Conservation (phyloP, 2,113 vertebrate species). For the Apodemus speciosus region DNA sequence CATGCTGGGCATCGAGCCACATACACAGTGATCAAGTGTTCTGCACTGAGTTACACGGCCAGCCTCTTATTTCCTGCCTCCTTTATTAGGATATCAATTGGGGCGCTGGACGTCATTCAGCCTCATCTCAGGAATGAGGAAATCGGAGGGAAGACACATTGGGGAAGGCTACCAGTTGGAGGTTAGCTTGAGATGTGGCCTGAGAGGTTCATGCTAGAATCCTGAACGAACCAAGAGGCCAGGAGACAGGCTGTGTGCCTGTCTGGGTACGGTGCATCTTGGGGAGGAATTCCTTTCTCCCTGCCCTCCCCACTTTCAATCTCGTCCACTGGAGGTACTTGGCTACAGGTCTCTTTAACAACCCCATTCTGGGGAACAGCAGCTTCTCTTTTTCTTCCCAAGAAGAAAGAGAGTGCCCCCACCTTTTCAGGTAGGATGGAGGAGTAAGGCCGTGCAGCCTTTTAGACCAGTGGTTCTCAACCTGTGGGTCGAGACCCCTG, state of each 20-base stretch:
- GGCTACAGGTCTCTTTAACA: not conserved
- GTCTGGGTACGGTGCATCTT: not conserved
- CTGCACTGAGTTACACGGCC: not conserved
- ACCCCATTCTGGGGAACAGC: not conserved
- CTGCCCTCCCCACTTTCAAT: not conserved
- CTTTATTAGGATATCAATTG: not conserved
- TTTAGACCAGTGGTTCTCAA: not conserved
- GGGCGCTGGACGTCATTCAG: not conserved
- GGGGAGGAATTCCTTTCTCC: too few species aligned
- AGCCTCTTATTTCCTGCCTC: not conserved
- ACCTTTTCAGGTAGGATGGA: not conserved
- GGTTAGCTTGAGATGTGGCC: not conserved
- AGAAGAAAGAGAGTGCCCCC: not conserved
- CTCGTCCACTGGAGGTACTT: not conserved
- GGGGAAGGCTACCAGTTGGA: not conserved
- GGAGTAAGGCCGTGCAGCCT: not conserved
- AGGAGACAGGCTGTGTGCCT: not conserved
- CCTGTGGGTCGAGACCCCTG: not conserved
- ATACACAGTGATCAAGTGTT: not conserved
- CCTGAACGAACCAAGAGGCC: not conserved
- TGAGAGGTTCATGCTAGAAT: not conserved
- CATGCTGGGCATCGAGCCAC: not conserved
- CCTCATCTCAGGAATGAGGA: not conserved
- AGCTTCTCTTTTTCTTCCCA: not conserved
- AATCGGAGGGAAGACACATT: not conserved